phyloP scores from a whole-genome alignment of 2,113 vertebrate species.

The Oostethus manadensis region DNA sequence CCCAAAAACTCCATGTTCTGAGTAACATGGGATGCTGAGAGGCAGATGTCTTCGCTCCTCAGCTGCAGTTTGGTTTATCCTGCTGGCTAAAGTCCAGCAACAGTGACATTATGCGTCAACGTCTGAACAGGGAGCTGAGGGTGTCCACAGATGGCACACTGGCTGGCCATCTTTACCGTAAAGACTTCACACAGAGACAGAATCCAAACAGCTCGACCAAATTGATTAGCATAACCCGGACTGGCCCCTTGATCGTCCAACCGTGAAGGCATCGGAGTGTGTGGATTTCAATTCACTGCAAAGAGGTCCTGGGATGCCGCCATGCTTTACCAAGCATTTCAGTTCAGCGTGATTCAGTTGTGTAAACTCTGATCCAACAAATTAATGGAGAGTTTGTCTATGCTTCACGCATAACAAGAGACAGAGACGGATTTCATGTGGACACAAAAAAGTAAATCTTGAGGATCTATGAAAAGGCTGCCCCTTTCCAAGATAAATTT shows the following conservation, averaged over 20 bases:
- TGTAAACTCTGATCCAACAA: too few species aligned
- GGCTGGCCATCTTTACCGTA: constrained; percentile 27
- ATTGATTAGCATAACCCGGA: constrained; percentile 28
- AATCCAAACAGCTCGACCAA: constrained; percentile 12
- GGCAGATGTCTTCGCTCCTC: constrained; percentile 46
- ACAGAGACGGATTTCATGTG: too few species aligned
- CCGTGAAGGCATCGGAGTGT: constrained; percentile 17
- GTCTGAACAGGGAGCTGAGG: constrained; percentile 26
- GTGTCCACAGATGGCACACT: constrained; percentile 6
- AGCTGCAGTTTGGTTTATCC: constrained; percentile 46
- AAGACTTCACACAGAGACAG: constrained; percentile 9
- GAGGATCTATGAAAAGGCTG: too few species aligned
- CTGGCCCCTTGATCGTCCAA: constrained; percentile 31
- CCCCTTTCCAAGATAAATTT: too few species aligned
- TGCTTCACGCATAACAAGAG: too few species aligned
- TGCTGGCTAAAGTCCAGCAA: constrained; percentile 38
- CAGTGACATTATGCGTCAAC: constrained; percentile 43
- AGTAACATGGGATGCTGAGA: constrained; percentile 36
- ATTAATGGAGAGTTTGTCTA: too few species aligned
- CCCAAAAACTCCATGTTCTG: constrained; percentile 37
- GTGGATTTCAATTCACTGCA: constrained; percentile 28
- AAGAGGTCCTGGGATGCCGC: neutral
- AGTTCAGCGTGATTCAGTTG: too few species aligned
- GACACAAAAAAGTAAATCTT: too few species aligned
- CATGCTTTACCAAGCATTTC: too few species aligned